Evolutionary conservation across 2,888 invertebrate species (phyloP).

Genomic region (Eupithecia subfuscata): DNA sequence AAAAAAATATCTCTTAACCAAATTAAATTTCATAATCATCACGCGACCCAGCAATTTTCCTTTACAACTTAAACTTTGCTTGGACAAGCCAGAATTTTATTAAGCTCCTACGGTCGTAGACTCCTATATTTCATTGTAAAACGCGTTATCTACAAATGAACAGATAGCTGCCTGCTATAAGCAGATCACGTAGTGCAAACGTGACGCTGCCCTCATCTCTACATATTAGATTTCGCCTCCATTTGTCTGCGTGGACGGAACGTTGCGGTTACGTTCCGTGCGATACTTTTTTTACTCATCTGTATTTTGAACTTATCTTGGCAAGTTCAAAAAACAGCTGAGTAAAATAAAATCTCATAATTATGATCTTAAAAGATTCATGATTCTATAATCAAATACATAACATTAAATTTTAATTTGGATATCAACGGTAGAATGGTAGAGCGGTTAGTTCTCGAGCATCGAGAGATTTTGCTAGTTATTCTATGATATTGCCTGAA

Average conservation of each 20-base stretch:
- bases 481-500: not conserved
- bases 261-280: not conserved
- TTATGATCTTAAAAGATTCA: not conserved
- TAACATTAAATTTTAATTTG: not conserved
- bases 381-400: not conserved
- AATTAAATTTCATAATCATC: not conserved
- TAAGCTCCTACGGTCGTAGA: not conserved
- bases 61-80: not conserved
- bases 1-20: not conserved
- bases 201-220: constrained; percentile 37
- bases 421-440: not conserved
- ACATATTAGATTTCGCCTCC: constrained; percentile 43
- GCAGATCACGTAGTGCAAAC: constrained; percentile 35
- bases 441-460: not conserved
- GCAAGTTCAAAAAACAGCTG: not conserved
- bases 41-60: not conserved
- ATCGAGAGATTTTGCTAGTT: not conserved
- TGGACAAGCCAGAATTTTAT: constrained; percentile 10
- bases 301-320: not conserved
- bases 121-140: constrained; percentile 11
- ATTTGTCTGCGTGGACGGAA: constrained; percentile 18
- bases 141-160: constrained; percentile 11
- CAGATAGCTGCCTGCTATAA: constrained; percentile 24
- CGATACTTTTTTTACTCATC: not conserved
- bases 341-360: too few relatives aligned